Base-by-base conservation (phyloP, 1,140 invertebrate species). In the Brachionus rotundiformis region DNA sequence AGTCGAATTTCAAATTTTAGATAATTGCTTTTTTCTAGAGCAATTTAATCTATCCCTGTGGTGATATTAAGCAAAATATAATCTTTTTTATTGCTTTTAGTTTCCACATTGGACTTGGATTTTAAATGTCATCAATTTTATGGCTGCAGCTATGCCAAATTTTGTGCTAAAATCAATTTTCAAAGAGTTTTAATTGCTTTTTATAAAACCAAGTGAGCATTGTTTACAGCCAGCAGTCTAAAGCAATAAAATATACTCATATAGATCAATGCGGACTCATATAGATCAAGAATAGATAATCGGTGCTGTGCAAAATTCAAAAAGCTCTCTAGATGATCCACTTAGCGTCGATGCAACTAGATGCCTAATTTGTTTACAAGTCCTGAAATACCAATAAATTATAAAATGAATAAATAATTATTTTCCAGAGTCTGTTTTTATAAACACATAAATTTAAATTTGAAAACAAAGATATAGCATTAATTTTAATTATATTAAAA, bases 71-170 rank as follows among this genome's bases (percentile, higher is more conserved):
- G 11, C 19, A 41, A 25, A 73, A 73, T 73, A 25, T 44, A 73
- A 73, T 73, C 36, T 44, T 29, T 54, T 73, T 73, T 41, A 44
- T 73, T 25, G 33, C 39, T 73, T 73, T 73, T 73, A 23, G 11
- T 25, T 44, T 73, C 25, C 25, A 44, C 23, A 44, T 73, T 65
- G 27, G 25, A 65, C 31, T 65, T 8, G 36, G 25, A 27, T 25
- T 73, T 41, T 73, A 73, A 73, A 73, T 73, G 68, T 73, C 68
- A 73, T 73, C 68, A 19, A 36, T 36, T 41, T 44, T 25, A 65
- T 65, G 47, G 47, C 47, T 54, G 16, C 47, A 25, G n/a, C 16
- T 54, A 19, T 16, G 47, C 47, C 47, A 54, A 54, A 36, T 41
- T 68, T 68, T 33, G 33, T 68, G 29, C 6, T 36, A 68, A 68